These are phyloP conservation scores for Lysandra coridon DNA, from an alignment of 2,888 invertebrate species.

Conservation along the genomic window DNA sequence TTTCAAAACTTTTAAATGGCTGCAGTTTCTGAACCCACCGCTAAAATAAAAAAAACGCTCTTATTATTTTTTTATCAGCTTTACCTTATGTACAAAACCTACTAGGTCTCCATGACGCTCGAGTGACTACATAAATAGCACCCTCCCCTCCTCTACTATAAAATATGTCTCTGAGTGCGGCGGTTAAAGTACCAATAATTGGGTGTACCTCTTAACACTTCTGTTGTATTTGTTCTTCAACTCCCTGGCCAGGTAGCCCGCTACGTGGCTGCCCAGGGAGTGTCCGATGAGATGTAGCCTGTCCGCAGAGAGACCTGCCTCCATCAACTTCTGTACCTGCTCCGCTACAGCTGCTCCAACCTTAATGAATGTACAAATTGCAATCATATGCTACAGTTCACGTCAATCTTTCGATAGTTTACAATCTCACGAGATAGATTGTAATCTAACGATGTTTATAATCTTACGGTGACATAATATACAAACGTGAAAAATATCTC, in stretches of 20 bases:
- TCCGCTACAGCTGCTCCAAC: conserved; percentile 68
- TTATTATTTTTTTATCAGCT: too few species aligned
- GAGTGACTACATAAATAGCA: too few species aligned
- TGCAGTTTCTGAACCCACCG: too few species aligned
- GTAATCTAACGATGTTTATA: too few species aligned
- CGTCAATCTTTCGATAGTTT: too few species aligned
- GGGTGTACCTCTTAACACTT: conserved; percentile 61
- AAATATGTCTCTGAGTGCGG: neutral
- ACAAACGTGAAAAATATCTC: too few species aligned
- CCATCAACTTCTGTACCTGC: conserved; percentile 61
- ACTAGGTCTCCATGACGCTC: too few species aligned
- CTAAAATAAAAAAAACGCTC: too few species aligned
- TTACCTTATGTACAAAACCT: too few species aligned
- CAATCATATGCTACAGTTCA: neutral
- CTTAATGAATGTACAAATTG: neutral
- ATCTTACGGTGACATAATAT: too few species aligned
- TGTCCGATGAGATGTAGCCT: conserved; percentile 73
- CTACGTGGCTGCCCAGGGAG: conserved; percentile 75
- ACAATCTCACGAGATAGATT: too few species aligned
- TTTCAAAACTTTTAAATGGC: too few species aligned
- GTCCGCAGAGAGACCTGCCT: conserved; percentile 59
- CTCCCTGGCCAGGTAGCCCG: conserved; percentile 71
- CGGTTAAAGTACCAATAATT: conserved; percentile 28
- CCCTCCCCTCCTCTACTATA: neutral
- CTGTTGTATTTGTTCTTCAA: conserved; percentile 67